phyloP scores from a whole-genome alignment of 1,140 invertebrate genomes.

The Coptotermes formosanus region DNA sequence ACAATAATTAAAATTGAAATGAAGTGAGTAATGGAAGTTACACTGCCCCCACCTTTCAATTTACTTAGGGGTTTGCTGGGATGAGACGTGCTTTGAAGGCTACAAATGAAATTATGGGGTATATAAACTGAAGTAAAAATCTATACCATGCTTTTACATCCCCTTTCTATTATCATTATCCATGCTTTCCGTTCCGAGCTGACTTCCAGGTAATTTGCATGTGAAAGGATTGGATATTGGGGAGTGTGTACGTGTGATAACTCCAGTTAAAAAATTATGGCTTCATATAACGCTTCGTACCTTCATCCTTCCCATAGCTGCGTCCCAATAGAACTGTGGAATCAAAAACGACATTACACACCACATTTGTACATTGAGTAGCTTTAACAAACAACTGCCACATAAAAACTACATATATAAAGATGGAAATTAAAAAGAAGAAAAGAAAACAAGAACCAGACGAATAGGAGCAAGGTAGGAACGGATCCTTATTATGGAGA shows the following conservation, averaged over 20 bases:
- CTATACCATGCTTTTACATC: background rate
- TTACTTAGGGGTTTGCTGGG: slow-evolving; percentile 6
- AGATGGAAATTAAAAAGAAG: no score
- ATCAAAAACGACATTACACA: no score
- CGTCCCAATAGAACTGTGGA: no score
- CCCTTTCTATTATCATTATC: background rate
- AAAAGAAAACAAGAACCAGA: no score
- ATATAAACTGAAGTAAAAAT: background rate
- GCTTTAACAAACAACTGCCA: no score
- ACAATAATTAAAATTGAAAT: slow-evolving; percentile 16
- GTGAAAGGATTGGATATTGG: background rate
- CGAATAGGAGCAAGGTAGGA: no score
- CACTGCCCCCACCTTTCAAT: background rate
- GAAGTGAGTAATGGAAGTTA: background rate
- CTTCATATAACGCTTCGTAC: background rate
- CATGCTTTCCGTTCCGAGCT: background rate
- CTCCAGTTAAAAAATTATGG: background rate
- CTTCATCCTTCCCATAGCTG: no score
- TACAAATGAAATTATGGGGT: background rate
- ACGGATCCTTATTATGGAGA: no score
- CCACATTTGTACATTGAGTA: no score
- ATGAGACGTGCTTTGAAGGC: slow-evolving; percentile 14
- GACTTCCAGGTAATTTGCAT: slow-evolving; percentile 12
- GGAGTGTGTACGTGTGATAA: background rate
- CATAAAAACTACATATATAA: no score